phyloP scores from a whole-genome alignment of 2,113 vertebrate species.

The Semnornis frantzii region DNA sequence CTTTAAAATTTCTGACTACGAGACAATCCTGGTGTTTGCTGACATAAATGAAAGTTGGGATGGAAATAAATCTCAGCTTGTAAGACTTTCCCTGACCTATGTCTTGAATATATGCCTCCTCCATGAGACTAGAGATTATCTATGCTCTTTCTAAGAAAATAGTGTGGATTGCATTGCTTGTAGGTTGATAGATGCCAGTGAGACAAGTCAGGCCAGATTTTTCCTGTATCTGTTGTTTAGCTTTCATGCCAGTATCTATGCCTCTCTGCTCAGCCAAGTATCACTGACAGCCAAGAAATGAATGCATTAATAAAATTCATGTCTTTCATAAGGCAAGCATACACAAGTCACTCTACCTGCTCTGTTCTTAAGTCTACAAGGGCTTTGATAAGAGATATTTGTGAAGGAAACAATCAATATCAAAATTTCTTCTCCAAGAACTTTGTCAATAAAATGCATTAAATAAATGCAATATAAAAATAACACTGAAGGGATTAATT shows the following conservation, averaged over 20 bases:
- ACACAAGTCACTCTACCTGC: not conserved
- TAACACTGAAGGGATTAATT: not conserved
- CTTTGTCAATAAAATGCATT: not conserved
- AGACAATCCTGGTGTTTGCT: not conserved
- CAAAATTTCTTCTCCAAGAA: not conserved
- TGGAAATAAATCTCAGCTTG: not conserved
- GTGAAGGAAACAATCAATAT: not conserved
- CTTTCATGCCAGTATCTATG: not conserved
- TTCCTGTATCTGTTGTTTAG: not conserved
- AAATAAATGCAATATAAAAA: not conserved
- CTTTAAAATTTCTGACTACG: not conserved
- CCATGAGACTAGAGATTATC: not conserved
- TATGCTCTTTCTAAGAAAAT: not conserved
- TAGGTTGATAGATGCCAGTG: not conserved
- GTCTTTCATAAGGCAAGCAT: not conserved
- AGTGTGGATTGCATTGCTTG: not conserved
- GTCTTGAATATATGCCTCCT: not conserved
- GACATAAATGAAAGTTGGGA: not conserved
- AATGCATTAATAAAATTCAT: not conserved
- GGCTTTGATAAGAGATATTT: not conserved
- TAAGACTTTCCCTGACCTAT: not conserved
- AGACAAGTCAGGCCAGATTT: fast-evolving
- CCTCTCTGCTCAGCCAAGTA: not conserved
- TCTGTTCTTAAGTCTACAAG: not conserved
- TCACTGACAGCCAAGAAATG: not conserved